These are phyloP conservation scores for Synchiropus splendidus DNA, from an alignment of 2,113 vertebrate species.

Conservation along the genomic window DNA sequence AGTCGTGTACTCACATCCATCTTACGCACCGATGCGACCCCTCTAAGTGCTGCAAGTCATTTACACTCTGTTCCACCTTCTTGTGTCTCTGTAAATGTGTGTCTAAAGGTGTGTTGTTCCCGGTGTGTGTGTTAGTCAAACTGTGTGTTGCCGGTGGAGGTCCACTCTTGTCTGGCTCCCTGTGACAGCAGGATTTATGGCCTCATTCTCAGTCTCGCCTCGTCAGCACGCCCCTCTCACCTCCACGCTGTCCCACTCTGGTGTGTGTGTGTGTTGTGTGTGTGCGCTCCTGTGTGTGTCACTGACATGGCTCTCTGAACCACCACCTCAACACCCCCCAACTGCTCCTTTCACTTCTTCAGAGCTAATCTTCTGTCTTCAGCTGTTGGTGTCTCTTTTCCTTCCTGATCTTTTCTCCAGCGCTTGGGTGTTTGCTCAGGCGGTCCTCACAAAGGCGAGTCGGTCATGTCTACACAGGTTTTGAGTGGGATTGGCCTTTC, in stretches of 20 bases:
- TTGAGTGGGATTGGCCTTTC: too few species aligned
- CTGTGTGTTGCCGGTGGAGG: slow-evolving; percentile 15
- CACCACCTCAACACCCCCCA: neutral
- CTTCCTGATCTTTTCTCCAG: too few species aligned
- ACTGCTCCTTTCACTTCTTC: neutral
- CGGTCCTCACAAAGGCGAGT: neutral
- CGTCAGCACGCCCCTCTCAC: slow-evolving; percentile 56
- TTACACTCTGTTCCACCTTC: slow-evolving; percentile 30
- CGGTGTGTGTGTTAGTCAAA: slow-evolving; percentile 1
- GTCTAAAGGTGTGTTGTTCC: slow-evolving; percentile 8
- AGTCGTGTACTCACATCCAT: neutral
- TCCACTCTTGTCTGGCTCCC: slow-evolving; percentile 43
- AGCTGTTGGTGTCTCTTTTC: neutral
- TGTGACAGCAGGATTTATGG: slow-evolving; percentile 58
- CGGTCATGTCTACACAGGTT: too few species aligned
- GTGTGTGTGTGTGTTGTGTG: slow-evolving; percentile 13
- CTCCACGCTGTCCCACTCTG: slow-evolving; percentile 22
- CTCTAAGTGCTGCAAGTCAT: slow-evolving; percentile 47
- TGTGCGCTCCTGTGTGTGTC: slow-evolving; percentile 19
- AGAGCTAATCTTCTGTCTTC: neutral
- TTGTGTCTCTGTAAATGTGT: slow-evolving; percentile 16
- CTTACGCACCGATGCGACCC: slow-evolving; percentile 21
- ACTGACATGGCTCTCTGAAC: slow-evolving; percentile 2
- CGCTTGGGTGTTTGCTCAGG: neutral
- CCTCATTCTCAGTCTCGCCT: slow-evolving; percentile 50